These are phyloP conservation scores for Xanthorhoe designata DNA, from an alignment of 2,888 invertebrate species.

Conservation along the genomic window DNA sequence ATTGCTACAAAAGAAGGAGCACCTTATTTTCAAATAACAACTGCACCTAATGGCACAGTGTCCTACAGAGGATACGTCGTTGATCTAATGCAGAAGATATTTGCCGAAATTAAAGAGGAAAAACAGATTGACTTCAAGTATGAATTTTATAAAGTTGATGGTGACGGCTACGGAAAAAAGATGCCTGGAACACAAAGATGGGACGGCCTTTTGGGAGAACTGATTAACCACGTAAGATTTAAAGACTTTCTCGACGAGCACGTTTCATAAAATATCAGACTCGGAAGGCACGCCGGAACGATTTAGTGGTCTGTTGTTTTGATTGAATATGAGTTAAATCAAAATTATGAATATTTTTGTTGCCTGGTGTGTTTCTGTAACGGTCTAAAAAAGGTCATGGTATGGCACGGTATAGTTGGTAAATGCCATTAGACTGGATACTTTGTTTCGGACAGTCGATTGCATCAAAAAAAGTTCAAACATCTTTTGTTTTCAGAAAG, in stretches of 20 bases:
- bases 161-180: constrained; percentile 88
- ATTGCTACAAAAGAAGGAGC: constrained; percentile 80
- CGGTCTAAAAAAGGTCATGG: too few relatives aligned
- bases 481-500: constrained; percentile 87
- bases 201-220: constrained; percentile 90
- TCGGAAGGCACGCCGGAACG: too few relatives aligned
- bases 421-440: too few relatives aligned
- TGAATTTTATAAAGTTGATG: constrained; percentile 88
- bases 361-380: too few relatives aligned
- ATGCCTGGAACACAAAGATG: constrained; percentile 89
- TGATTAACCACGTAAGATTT: constrained; percentile 88
- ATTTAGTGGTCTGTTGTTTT: too few relatives aligned
- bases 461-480: neutral
- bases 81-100: constrained; percentile 92
- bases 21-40: constrained; percentile 65
- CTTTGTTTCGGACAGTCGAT: neutral
- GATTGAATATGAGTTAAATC: too few relatives aligned
- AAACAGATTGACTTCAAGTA: constrained; percentile 81
- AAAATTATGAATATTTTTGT: too few relatives aligned
- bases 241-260: neutral
- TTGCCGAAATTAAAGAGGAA: constrained; percentile 60
- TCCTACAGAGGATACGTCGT: constrained; percentile 93
- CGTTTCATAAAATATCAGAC: too few relatives aligned
- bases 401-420: too few relatives aligned
- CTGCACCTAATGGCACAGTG: constrained; percentile 62